Evolutionary conservation across 2,888 invertebrate genomes (phyloP), one percentile per base, ranked within the genome.

Genomic region (Lycocerus yunnanus): DNA sequence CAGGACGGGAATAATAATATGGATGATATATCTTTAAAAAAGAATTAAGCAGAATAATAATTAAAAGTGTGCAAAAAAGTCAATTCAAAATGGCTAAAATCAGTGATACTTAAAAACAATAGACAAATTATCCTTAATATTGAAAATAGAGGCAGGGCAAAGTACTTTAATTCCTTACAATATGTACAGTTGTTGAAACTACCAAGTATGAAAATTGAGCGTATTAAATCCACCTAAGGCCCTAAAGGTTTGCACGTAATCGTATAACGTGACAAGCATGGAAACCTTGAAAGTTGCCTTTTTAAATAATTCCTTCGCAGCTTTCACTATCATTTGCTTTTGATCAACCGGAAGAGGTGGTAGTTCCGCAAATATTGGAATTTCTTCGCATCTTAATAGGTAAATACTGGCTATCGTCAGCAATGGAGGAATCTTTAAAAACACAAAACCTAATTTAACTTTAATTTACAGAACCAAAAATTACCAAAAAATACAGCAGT

Each of bases 181-280:
- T 6, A n/a, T 43, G n/a, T 43, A 43, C 43, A 43, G 6, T 43
- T 1, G 8, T n/a, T 6, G 2, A n/a, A 43, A 43, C n/a, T 43
- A 43, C 43, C 43, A 43, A n/a, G 43, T 43, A 8, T 43, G 43
- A 3, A 43, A 43, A 13, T 43, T 43, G 13, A 66, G 20, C 1
- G 14, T n/a, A 15, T 71, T 72, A n/a, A 72, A 72, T 1, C 58
- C 72, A 11, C 72, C 72, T 18, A 72, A 63, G 6, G 72, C 72
- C 58, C 72, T 68, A 43, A 72, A 72, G 0, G 72, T 72, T 58
- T 72, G 72, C n/a, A 72, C 63, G 16, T 72, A 68, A 61, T 72
- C 72, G 16, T 72, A 72, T 3, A 72, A 20, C 5, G 72, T 72
- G 8, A 72, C 72, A 3, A 72, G 27, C 72, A 72, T 72, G 6